Conservation (phyloP, 2,113 vertebrate genomes). For the Anoplopoma fimbria region DNA sequence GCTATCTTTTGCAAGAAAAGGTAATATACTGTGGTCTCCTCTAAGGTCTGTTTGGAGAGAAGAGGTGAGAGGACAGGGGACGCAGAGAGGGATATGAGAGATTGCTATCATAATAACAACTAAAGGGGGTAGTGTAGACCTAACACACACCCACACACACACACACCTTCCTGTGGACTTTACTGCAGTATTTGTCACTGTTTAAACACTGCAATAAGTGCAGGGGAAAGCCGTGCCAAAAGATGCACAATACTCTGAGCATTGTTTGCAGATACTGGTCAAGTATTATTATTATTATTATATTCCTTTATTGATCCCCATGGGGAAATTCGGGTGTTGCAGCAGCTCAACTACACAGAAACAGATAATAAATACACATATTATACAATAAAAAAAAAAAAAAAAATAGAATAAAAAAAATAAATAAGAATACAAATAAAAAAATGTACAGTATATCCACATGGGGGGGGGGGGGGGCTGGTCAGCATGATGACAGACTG, state of each 20-base stretch:
- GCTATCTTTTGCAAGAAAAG: constrained; percentile 37
- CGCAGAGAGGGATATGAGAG: constrained; percentile 26
- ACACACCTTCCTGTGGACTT: not conserved
- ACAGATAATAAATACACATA: too few relatives aligned
- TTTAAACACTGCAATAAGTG: constrained; percentile 23
- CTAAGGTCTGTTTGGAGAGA: constrained; percentile 37
- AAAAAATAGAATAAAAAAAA: too few relatives aligned
- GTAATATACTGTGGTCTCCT: constrained; percentile 40
- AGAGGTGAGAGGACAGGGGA: constrained; percentile 29
- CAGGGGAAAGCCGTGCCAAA: not conserved
- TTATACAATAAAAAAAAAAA: too few relatives aligned
- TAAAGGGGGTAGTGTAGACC: not conserved
- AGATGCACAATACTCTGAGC: not conserved
- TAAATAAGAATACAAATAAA: too few relatives aligned
- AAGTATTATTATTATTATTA: too few relatives aligned
- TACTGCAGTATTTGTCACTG: constrained; percentile 41
- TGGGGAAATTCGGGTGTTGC: too few relatives aligned
- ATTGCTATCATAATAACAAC: constrained; percentile 25
- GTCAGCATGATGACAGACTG: too few relatives aligned
- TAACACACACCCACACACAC: constrained; percentile 23
- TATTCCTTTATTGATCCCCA: too few relatives aligned
- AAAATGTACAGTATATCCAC: too few relatives aligned
- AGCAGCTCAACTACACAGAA: too few relatives aligned
- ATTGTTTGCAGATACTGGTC: constrained; percentile 2
- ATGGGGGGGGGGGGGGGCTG: too few relatives aligned